Conservation (phyloP, 1,140 invertebrate genomes). For the Hirudo medicinalis region DNA sequence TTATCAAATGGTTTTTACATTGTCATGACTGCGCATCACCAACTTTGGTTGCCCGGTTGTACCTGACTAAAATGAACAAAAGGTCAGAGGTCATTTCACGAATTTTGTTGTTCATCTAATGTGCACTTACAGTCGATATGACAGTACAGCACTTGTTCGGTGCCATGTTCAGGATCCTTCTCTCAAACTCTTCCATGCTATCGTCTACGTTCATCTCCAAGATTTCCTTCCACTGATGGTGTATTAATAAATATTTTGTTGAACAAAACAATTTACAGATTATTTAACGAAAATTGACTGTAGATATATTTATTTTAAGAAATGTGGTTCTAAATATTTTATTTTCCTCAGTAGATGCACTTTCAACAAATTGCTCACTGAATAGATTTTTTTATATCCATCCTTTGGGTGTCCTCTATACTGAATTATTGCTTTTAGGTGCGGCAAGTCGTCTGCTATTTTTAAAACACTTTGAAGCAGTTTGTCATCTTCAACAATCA, state of each 20-base stretch:
- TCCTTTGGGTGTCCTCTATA: slow-evolving; percentile 55
- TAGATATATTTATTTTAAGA: neutral
- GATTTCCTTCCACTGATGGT: slow-evolving; percentile 3
- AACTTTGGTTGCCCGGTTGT: slow-evolving; percentile 75
- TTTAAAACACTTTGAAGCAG: slow-evolving; percentile 54
- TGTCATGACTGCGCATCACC: slow-evolving; percentile 74
- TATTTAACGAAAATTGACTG: no score
- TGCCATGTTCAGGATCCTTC: slow-evolving; percentile 54
- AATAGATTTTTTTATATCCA: slow-evolving; percentile 6
- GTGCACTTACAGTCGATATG: slow-evolving; percentile 59
- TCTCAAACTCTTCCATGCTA: slow-evolving; percentile 54
- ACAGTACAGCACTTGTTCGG: slow-evolving; percentile 72
- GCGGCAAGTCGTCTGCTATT: slow-evolving; percentile 53
- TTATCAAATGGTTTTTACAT: slow-evolving; percentile 38
- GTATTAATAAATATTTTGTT: neutral
- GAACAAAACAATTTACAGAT: no score
- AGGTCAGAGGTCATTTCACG: neutral
- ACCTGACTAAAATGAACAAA: slow-evolving; percentile 50
- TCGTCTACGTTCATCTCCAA: slow-evolving; percentile 58
- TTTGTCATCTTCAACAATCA: slow-evolving; percentile 67
- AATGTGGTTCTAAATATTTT: no score
- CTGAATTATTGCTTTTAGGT: slow-evolving; percentile 66
- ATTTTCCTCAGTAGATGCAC: no score
- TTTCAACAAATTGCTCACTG: neutral
- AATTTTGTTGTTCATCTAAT: no score